These are phyloP conservation scores for Synanthedon myopaeformis DNA, from an alignment of 2,888 invertebrate genomes.

Conservation along the genomic window DNA sequence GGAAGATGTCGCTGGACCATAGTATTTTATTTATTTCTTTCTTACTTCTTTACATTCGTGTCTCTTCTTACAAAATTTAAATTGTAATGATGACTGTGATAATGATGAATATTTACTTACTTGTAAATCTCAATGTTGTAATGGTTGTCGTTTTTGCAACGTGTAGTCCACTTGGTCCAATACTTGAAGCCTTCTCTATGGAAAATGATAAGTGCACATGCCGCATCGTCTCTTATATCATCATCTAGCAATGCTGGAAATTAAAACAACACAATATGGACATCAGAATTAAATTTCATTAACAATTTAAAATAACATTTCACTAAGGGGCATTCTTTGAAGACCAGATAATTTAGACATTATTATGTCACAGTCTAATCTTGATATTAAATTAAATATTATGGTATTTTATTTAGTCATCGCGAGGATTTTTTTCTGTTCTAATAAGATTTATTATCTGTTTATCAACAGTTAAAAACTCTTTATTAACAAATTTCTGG, in stretches of 20 bases:
- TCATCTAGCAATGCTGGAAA: conserved; percentile 47
- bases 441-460: no score
- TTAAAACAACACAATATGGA: not conserved
- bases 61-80: conserved; percentile 3
- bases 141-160: conserved; percentile 54
- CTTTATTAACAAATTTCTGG: no score
- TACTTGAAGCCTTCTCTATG: conserved; percentile 52
- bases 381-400: no score
- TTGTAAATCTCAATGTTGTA: conserved; percentile 55
- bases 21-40: not conserved
- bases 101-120: conserved; percentile 21
- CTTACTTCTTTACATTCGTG: conserved; percentile 1
- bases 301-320: no score
- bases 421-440: no score
- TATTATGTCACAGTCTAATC: no score
- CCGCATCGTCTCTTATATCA: conserved; percentile 52
- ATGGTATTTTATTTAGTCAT: no score
- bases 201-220: conserved; percentile 48
- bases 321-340: no score
- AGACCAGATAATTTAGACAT: no score
- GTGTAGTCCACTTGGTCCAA: conserved; percentile 46
- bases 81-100: not conserved
- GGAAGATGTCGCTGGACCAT: not conserved
- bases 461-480: no score
- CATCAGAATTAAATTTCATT: no score